Evolutionary conservation across 2,888 invertebrate species (phyloP), one percentile per base, ranked within the genome.

Genomic region (Ornithoptera alexandrae): DNA sequence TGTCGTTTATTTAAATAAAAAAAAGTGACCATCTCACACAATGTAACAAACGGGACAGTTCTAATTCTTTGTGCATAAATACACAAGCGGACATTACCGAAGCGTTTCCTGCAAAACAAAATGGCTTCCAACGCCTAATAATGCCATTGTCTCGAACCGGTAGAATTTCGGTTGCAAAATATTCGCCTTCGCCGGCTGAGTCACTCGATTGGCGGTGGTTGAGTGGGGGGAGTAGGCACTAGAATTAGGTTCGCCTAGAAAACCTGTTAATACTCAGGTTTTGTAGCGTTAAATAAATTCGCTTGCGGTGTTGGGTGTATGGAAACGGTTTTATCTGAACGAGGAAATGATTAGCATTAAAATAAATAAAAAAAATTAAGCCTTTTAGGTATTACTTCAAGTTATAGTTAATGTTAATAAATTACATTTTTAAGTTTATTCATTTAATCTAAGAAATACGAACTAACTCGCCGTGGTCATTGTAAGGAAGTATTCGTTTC

Each of bases 101-200:
- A 64, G 62, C 60, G 42, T 62, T 61, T 67, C 69, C 65, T 68
- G 61, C 66, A 50, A 78, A 80, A 78, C 82, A 92, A 92, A 83
- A 92, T 90, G 90, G 92, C 92, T 87, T 79, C 86, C 81, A 80
- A 77, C 81, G 82, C 82, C 88, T 88, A 90, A 89, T 90, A 90
- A 90, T 85, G 86, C 90, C 85, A 92, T 92, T 92, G 92, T 92
- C 88, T 92, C 78, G 82, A 87, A 92, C 91, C 84, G 79, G 92
- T 92, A 92, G 92, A 92, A 92, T 92, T 92, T 92, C 80, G 92
- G 92, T 92, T 92, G 88, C 89, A 84, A 91, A 87, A 92, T 84
- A 77, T 81, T 86, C 88, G 89, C 89, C 84, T 81, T 87, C 89
- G 88, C 87, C 77, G 68, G 79, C 84, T 90, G 90, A 90, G 81